These are phyloP conservation scores for Trachymyrmex cornetzi DNA, from an alignment of 1,140 invertebrate genomes.

Conservation along the genomic window DNA sequence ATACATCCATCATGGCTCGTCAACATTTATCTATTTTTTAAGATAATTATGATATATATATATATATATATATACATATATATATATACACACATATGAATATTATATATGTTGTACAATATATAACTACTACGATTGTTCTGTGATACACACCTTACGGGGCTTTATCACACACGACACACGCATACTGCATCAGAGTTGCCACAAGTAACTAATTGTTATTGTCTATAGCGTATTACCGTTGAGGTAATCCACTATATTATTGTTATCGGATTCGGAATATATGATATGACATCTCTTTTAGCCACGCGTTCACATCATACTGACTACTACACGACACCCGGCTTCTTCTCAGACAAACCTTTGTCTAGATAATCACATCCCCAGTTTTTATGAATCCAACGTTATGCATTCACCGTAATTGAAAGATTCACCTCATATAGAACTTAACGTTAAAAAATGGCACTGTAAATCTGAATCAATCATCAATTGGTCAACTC, in stretches of 20 bases:
- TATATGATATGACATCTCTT: constrained; percentile 44
- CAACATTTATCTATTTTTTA: constrained; percentile 84
- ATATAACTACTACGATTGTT: constrained; percentile 86
- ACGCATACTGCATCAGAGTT: constrained; percentile 78
- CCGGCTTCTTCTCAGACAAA: constrained; percentile 31
- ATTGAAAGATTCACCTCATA: constrained; percentile 63
- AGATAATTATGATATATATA: constrained; percentile 83
- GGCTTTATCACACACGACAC: constrained; percentile 85
- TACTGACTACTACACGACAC: constrained; percentile 9
- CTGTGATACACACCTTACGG: constrained; percentile 87
- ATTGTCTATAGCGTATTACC: constrained; percentile 74
- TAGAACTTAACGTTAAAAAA: constrained; percentile 72
- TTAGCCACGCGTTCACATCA: constrained; percentile 55
- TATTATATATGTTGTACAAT: constrained; percentile 82
- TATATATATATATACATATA: constrained; percentile 39
- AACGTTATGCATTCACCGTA: constrained; percentile 21
- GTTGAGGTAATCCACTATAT: constrained; percentile 65
- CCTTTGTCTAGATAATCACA: constrained; percentile 51
- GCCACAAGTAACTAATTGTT: constrained; percentile 79
- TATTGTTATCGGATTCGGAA: constrained; percentile 70
- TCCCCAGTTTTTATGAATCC: constrained; percentile 17
- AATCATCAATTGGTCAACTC: constrained; percentile 42
- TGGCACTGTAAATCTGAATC: constrained; percentile 53
- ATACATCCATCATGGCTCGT: constrained; percentile 85
- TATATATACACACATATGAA: constrained; percentile 59